Evolutionary conservation across 53 echinoderm and acorn worm species (phyloP).

Genomic region (Paracentrotus lividus): DNA sequence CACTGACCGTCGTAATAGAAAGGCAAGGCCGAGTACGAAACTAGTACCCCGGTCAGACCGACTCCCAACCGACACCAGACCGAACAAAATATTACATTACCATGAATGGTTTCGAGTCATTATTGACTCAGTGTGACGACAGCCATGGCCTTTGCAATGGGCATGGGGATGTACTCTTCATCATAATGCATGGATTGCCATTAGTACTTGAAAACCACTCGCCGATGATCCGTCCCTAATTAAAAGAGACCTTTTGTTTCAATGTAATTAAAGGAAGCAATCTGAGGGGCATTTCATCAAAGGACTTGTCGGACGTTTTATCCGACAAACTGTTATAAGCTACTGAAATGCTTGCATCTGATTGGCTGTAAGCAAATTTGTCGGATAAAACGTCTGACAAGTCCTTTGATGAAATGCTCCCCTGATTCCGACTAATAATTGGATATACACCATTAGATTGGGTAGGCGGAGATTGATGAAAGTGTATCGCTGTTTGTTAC

Average conservation of each 20-base stretch:
- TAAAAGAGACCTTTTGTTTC: constrained; percentile 49
- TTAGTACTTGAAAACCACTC: constrained; percentile 42
- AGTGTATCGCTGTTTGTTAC: background rate
- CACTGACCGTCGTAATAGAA: constrained; percentile 19
- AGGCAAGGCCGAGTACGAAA: background rate
- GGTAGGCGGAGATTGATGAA: constrained; percentile 19
- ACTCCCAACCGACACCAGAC: too few species aligned
- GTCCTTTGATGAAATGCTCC: too few species aligned
- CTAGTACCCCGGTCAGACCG: too few species aligned
- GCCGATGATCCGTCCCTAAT: constrained; percentile 44
- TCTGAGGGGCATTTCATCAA: too few species aligned
- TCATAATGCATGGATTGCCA: constrained; percentile 36
- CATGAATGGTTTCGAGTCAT: too few species aligned
- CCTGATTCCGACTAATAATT: background rate
- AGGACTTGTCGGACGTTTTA: too few species aligned
- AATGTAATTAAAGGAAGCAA: constrained; percentile 43
- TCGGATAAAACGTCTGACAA: too few species aligned
- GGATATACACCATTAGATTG: constrained; percentile 25
- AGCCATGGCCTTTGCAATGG: constrained; percentile 32
- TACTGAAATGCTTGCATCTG: too few species aligned
- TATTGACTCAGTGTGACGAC: too few species aligned
- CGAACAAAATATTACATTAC: too few species aligned
- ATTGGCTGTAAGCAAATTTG: too few species aligned
- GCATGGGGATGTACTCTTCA: background rate
- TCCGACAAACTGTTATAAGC: too few species aligned